Evolutionary conservation across 2,113 vertebrate species (phyloP).

Genomic region (Sebastes schlegelii): DNA sequence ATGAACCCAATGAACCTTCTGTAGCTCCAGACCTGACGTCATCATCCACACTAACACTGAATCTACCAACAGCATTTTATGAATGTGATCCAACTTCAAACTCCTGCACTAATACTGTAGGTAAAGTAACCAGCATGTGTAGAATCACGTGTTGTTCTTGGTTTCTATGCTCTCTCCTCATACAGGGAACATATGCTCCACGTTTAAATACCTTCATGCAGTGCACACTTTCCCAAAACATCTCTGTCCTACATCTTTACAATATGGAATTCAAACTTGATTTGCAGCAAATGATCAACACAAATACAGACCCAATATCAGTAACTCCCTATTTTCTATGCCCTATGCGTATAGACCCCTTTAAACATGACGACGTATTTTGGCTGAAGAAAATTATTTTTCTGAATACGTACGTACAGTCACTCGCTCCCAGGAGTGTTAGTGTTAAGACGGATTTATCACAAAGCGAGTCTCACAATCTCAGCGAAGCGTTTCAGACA

Average conservation of each 20-base stretch:
- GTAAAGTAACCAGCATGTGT: background rate
- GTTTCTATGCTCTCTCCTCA: background rate
- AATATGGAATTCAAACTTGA: background rate
- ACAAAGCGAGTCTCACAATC: too few relatives aligned
- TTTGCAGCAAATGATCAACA: background rate
- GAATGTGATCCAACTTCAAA: background rate
- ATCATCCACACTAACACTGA: conserved; percentile 9
- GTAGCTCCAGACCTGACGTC: conserved; percentile 14
- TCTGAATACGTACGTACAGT: too few relatives aligned
- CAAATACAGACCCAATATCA: background rate
- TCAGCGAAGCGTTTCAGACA: too few relatives aligned
- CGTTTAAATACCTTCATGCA: background rate
- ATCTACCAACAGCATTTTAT: background rate
- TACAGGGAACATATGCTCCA: background rate
- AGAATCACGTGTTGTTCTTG: background rate
- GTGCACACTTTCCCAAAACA: background rate
- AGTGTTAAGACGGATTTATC: too few relatives aligned
- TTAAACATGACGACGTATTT: too few relatives aligned
- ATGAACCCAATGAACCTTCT: conserved; percentile 45
- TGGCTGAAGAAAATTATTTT: too few relatives aligned
- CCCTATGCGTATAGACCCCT: background rate
- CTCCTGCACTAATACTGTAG: too few relatives aligned
- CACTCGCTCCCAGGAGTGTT: too few relatives aligned
- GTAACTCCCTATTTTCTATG: background rate
- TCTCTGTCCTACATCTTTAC: background rate